Evolutionary conservation across 2,797 vertebrate genomes (phyloP).

Genomic region (Antennarius maculatus): DNA sequence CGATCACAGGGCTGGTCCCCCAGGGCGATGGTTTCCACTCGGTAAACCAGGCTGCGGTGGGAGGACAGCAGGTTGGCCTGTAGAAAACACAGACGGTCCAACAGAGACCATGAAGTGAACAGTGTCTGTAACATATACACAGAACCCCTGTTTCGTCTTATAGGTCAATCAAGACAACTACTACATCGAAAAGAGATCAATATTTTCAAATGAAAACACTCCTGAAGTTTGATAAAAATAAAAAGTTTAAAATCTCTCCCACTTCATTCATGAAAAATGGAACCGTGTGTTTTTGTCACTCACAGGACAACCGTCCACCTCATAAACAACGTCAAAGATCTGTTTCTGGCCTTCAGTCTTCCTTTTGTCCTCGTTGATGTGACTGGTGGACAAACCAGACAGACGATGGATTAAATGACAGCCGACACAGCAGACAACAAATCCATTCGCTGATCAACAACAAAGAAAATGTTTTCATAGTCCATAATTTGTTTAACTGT

Average conservation of each 20-base stretch:
- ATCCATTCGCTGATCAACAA: no score
- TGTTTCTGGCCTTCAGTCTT: constrained; percentile 98
- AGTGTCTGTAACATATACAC: background rate
- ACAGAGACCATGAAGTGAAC: no score
- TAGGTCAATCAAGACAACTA: background rate
- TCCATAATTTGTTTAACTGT: no score
- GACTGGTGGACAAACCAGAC: constrained; percentile 74
- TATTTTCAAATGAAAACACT: background rate
- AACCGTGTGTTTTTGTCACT: constrained; percentile 69
- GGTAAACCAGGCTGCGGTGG: constrained; percentile 91
- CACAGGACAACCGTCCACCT: constrained; percentile 98
- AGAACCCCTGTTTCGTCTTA: background rate
- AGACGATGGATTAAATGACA: no score
- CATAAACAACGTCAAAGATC: constrained; percentile 98
- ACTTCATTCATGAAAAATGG: background rate
- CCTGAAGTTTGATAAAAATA: background rate
- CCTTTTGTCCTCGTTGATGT: constrained; percentile 99
- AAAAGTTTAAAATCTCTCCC: background rate
- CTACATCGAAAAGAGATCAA: background rate
- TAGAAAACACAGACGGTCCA: background rate
- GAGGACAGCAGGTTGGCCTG: constrained; percentile 97
- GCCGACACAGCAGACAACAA: no score
- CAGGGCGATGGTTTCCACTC: constrained; percentile 92
- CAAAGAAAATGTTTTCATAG: no score
- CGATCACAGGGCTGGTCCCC: constrained; percentile 95